Percentiles rank a stretch among this genome's conserved stretches.
Conservation (phyloP, 2,888 invertebrate genomes). For the Conistra vaccinii region DNA sequence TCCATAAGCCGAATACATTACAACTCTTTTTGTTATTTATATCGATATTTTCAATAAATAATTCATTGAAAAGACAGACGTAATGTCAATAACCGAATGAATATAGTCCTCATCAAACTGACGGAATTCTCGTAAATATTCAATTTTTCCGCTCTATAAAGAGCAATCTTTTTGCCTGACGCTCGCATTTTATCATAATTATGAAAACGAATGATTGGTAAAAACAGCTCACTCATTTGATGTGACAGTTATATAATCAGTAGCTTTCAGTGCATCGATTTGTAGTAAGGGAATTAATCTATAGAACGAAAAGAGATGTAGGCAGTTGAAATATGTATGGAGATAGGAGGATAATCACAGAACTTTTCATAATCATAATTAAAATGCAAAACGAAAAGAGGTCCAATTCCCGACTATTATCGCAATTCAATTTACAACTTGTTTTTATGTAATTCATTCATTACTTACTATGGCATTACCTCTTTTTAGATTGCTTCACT, state of each 20-base stretch:
- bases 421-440: neutral
- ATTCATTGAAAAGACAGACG: constrained; percentile 62
- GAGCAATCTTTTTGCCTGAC: constrained; percentile 35
- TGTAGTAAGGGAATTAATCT: neutral
- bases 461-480: neutral
- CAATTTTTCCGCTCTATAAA: constrained; percentile 54
- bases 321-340: neutral
- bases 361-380: neutral
- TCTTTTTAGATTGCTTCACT: too few relatives aligned
- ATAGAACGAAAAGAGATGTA: neutral
- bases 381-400: neutral
- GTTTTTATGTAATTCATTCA: neutral
- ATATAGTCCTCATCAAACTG: constrained; percentile 56
- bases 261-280: constrained; percentile 17
- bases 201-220: constrained; percentile 42
- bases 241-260: constrained; percentile 26
- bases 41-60: constrained; percentile 58
- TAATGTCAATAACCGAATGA: constrained; percentile 65
- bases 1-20: neutral
- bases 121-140: constrained; percentile 64
- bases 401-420: too few relatives aligned
- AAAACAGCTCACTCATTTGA: constrained; percentile 43
- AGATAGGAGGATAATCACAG: neutral
- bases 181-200: constrained; percentile 57
- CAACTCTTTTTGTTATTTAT: constrained; percentile 45